Conservation (phyloP, 1,140 invertebrate species). For the Conus ventricosus region DNA sequence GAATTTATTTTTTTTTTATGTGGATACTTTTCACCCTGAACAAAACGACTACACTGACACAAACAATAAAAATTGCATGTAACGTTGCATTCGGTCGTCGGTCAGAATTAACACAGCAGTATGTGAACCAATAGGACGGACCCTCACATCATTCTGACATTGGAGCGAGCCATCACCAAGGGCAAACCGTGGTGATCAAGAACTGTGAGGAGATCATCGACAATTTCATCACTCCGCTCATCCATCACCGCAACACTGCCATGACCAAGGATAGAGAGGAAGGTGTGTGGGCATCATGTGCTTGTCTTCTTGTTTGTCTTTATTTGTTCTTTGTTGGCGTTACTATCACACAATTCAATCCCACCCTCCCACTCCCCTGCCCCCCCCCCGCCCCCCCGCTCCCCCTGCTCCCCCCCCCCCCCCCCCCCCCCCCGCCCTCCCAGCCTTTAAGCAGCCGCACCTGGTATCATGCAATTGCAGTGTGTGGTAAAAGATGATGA, state of each 20-base stretch:
- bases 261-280: conserved; percentile 61
- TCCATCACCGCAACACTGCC: conserved; percentile 68
- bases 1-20: too few species aligned
- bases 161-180: conserved; percentile 70
- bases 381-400: too few species aligned
- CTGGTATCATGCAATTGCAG: too few species aligned
- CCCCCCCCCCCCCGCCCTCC: too few species aligned
- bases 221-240: conserved; percentile 68
- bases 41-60: too few species aligned
- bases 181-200: conserved; percentile 65
- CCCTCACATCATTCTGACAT: conserved; percentile 63
- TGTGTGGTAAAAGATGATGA: too few species aligned
- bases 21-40: too few species aligned
- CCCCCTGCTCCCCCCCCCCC: too few species aligned
- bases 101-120: not conserved
- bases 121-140: conserved; percentile 57
- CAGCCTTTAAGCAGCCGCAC: too few species aligned
- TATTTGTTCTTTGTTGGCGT: not conserved
- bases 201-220: conserved; percentile 69
- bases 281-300: conserved; percentile 50
- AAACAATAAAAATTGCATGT: too few species aligned
- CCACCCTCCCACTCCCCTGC: not conserved
- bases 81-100: too few species aligned
- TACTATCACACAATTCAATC: not conserved
- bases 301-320: too few species aligned